A percentile compares a stretch with the other conserved stretches of the same genome.
These are phyloP conservation scores for Acarapis woodi DNA, from an alignment of 1,140 invertebrate genomes.

Conservation along the genomic window DNA sequence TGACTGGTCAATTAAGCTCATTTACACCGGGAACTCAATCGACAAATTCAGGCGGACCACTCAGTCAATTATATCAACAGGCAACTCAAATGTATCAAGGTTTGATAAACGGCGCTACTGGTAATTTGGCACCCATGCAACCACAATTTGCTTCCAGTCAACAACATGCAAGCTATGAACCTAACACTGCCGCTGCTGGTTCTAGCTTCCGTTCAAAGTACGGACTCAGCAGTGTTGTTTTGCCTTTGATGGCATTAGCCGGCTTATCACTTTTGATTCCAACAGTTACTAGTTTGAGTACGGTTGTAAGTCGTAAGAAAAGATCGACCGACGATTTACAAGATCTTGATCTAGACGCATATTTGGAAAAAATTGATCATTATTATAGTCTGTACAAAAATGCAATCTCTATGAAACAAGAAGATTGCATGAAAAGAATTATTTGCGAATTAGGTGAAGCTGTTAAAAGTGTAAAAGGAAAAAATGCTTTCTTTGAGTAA, in stretches of 20 bases:
- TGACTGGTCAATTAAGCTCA: background rate
- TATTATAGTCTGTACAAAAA: slow-evolving; percentile 14
- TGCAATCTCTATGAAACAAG: slow-evolving; percentile 14
- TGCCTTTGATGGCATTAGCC: slow-evolving; percentile 15
- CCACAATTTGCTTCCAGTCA: background rate
- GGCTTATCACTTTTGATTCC: slow-evolving; percentile 14
- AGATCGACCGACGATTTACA: slow-evolving; percentile 7
- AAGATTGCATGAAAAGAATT: slow-evolving; percentile 16
- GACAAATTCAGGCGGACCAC: background rate
- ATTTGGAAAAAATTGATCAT: slow-evolving; percentile 13
- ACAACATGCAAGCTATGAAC: slow-evolving; percentile 8
- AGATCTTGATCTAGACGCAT: slow-evolving; percentile 9
- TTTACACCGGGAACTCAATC: background rate
- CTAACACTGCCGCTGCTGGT: too few relatives aligned
- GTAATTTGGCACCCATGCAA: slow-evolving; percentile 5
- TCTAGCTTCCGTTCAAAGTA: slow-evolving; percentile 10
- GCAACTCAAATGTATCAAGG: background rate
- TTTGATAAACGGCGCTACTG: background rate
- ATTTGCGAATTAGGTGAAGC: slow-evolving; percentile 15
- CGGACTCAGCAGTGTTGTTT: slow-evolving; percentile 14
- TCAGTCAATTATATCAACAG: slow-evolving; percentile 2
- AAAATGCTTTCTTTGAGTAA: slow-evolving; percentile 14
- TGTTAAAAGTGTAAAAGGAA: slow-evolving; percentile 14
- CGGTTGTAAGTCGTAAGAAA: slow-evolving; percentile 5
- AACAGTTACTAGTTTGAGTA: slow-evolving; percentile 13